These are phyloP conservation scores for Scolanthus callimorphus DNA, from an alignment of 92 coral and sea anemone species.

Conservation along the genomic window DNA sequence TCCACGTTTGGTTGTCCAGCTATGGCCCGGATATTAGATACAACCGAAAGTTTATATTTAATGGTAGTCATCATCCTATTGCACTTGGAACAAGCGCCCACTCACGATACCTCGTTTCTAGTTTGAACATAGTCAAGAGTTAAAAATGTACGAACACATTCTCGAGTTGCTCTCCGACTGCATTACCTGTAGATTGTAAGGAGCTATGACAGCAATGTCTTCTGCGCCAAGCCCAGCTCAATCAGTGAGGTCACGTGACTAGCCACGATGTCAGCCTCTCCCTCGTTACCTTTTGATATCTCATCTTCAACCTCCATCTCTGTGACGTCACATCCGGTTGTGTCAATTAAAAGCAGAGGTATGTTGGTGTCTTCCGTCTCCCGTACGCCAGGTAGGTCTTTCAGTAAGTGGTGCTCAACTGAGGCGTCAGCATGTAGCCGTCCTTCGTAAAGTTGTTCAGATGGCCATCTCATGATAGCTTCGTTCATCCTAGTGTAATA, in stretches of 20 bases:
- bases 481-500: conserved; percentile 94
- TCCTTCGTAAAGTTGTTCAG: conserved; percentile 78
- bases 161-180: no score
- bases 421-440: conserved; percentile 74
- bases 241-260: conserved; percentile 81
- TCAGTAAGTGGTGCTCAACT: conserved; percentile 68
- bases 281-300: conserved; percentile 94
- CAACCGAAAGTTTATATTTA: no score
- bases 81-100: no score
- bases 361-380: conserved; percentile 80
- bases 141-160: no score
- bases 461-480: conserved; percentile 93
- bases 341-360: conserved; percentile 91
- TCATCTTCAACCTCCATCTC: conserved; percentile 83
- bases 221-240: conserved; percentile 73
- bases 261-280: conserved; percentile 94
- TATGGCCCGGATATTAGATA: no score
- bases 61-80: no score
- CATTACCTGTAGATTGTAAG: conserved; percentile 92
- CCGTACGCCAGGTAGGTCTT: conserved; percentile 71
- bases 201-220: conserved; percentile 93
- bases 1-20: no score
- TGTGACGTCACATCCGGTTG: conserved; percentile 92
- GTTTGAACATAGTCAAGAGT: no score
- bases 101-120: no score